Conservation (phyloP, 2,888 invertebrate genomes). For the Ochropacha duplaris region DNA sequence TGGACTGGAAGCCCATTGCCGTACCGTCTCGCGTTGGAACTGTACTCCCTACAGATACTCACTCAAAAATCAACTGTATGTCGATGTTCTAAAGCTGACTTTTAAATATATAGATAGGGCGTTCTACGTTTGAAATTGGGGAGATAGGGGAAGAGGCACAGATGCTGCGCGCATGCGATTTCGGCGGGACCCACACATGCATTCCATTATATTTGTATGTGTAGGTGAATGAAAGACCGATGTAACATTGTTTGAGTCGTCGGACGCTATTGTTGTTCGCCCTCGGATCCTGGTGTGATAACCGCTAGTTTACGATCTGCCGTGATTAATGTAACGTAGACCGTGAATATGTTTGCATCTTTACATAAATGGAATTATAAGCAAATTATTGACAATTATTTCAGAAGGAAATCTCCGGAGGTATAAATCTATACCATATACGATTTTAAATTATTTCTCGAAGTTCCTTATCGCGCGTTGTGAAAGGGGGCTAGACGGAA, state of each 20-base stretch:
- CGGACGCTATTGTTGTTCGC: conserved; percentile 72
- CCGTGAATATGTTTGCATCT: background rate
- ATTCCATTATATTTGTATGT: conserved; percentile 35
- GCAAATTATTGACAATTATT: too few relatives aligned
- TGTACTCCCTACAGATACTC: conserved; percentile 22
- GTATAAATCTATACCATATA: too few relatives aligned
- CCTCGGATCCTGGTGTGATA: conserved; percentile 51
- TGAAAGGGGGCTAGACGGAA: too few relatives aligned
- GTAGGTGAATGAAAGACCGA: conserved; percentile 44
- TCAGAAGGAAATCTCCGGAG: too few relatives aligned
- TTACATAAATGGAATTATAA: background rate
- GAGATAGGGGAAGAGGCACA: conserved; percentile 71
- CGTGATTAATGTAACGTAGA: conserved; percentile 31
- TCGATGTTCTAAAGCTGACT: conserved; percentile 12
- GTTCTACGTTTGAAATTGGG: conserved; percentile 27
- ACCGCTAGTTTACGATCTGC: conserved; percentile 49
- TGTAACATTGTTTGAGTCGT: conserved; percentile 66
- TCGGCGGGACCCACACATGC: conserved; percentile 38
- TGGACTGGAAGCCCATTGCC: conserved; percentile 76
- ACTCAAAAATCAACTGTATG: conserved; percentile 27
- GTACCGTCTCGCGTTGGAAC: conserved; percentile 60
- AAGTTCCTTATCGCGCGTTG: too few relatives aligned
- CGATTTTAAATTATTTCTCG: too few relatives aligned
- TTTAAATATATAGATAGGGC: conserved; percentile 17
- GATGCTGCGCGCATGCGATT: conserved; percentile 81